These are phyloP conservation scores for Dendropsophus ebraccatus DNA, from an alignment of 2,113 vertebrate species.

Conservation along the genomic window DNA sequence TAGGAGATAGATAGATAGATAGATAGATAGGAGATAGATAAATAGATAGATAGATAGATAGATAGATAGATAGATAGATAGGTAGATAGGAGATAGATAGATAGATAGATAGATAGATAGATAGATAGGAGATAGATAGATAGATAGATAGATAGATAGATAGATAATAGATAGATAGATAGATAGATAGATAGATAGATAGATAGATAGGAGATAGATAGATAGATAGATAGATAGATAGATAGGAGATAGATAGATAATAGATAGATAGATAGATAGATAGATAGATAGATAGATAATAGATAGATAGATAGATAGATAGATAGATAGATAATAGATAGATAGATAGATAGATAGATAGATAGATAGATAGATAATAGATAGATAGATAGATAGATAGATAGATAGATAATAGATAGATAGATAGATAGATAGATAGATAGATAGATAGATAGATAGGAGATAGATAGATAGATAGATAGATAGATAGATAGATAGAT, in stretches of 20 bases:
- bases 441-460: neutral
- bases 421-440: neutral
- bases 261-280: no score
- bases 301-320: neutral
- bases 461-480: no score
- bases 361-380: no score
- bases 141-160: neutral
- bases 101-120: constrained; percentile 2
- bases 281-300: no score
- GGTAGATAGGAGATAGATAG: neutral
- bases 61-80: neutral
- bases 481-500: neutral
- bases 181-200: neutral
- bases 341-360: constrained; percentile 10
- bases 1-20: no score
- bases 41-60: constrained; percentile 6
- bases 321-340: neutral
- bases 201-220: neutral
- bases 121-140: neutral
- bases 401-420: neutral
- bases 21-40: neutral
- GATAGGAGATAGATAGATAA: neutral
- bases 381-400: neutral
- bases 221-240: neutral
- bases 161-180: neutral